These are phyloP conservation scores for Idaea biselata DNA, from an alignment of 2,888 invertebrate genomes.

Conservation along the genomic window DNA sequence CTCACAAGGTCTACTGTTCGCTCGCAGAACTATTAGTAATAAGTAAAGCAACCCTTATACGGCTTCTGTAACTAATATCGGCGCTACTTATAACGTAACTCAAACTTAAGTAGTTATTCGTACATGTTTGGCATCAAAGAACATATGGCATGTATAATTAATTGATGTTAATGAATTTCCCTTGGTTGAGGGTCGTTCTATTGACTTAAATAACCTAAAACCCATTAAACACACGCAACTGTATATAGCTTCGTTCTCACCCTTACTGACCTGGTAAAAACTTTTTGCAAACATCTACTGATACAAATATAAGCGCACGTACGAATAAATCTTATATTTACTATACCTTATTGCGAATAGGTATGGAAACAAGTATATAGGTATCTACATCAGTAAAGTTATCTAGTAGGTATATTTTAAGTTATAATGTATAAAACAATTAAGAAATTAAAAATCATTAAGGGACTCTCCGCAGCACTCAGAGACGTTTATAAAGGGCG, in stretches of 20 bases:
- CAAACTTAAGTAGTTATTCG: neutral
- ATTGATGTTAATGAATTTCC: constrained; percentile 37
- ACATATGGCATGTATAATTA: constrained; percentile 33
- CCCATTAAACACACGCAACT: constrained; percentile 57
- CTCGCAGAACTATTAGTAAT: no score
- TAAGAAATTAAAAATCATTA: no score
- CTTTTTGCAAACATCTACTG: constrained; percentile 14
- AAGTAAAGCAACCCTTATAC: no score
- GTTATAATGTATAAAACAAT: no score
- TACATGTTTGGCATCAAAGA: neutral
- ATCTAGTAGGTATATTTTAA: no score
- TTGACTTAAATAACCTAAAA: constrained; percentile 39
- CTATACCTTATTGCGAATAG: no score
- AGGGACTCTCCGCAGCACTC: no score
- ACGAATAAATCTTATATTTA: no score
- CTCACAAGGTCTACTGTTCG: no score
- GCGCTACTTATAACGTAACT: neutral
- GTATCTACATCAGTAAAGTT: no score
- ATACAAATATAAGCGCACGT: constrained; percentile 13
- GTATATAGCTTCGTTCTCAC: constrained; percentile 33
- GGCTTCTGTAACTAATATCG: neutral
- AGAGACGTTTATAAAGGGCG: no score
- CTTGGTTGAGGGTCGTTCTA: constrained; percentile 42
- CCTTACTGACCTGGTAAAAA: constrained; percentile 10
- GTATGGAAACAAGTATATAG: no score